Evolutionary conservation across 2,113 vertebrate genomes (phyloP).

Genomic region (Callipepla squamata): DNA sequence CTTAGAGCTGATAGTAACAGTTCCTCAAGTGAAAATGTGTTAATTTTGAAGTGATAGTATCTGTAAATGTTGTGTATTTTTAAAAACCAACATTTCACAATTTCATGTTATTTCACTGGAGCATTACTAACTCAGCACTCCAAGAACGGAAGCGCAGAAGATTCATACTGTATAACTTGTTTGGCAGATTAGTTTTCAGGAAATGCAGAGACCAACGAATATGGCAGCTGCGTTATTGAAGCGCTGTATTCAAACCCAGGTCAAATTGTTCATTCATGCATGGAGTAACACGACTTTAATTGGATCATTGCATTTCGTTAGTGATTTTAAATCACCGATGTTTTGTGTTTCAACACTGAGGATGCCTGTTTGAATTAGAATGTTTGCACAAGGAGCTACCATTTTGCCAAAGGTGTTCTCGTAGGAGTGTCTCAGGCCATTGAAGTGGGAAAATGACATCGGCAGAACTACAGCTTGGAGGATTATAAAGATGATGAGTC

Average conservation of each 20-base stretch:
- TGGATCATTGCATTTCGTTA: slow-evolving; percentile 56
- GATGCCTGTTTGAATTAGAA: slow-evolving; percentile 12
- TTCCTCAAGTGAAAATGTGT: not conserved
- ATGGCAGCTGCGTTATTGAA: slow-evolving; percentile 73
- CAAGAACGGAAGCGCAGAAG: slow-evolving; percentile 47
- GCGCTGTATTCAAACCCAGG: slow-evolving; percentile 40
- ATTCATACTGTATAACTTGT: slow-evolving; percentile 47
- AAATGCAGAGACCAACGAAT: slow-evolving; percentile 57
- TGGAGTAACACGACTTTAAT: slow-evolving; percentile 66
- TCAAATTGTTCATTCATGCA: slow-evolving; percentile 69
- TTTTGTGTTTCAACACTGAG: slow-evolving; percentile 42
- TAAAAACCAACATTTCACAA: not conserved
- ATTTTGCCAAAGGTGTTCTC: not conserved
- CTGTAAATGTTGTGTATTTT: not conserved
- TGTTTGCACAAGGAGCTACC: not conserved
- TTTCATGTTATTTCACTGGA: not conserved
- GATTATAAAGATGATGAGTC: not conserved
- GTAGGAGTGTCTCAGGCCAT: not conserved
- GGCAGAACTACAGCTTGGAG: not conserved
- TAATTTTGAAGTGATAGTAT: not conserved
- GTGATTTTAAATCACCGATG: not conserved
- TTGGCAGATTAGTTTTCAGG: slow-evolving; percentile 74
- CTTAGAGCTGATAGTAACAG: not conserved
- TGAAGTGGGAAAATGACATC: not conserved
- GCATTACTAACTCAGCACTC: slow-evolving; percentile 44